These are phyloP conservation scores for Salarias fasciatus DNA, from an alignment of 2,797 vertebrate species.

Conservation along the genomic window DNA sequence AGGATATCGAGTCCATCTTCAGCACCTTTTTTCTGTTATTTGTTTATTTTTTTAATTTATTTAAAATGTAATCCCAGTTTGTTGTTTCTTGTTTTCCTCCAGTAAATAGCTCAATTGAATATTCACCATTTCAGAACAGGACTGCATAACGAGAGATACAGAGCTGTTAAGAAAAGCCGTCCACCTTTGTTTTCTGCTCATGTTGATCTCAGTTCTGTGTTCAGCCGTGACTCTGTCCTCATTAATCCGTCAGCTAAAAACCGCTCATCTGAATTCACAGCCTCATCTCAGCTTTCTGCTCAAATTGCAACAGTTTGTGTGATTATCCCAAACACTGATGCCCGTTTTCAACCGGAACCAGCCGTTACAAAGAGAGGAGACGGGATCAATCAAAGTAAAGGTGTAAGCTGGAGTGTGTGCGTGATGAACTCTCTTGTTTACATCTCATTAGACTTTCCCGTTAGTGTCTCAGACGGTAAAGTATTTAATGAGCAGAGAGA, in stretches of 20 bases:
- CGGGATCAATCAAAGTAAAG: constrained; percentile 37
- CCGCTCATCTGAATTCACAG: constrained; percentile 41
- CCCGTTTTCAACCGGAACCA: constrained; percentile 31
- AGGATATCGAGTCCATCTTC: too few relatives aligned
- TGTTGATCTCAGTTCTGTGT: not conserved
- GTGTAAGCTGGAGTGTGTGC: constrained; percentile 21
- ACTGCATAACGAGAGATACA: too few relatives aligned
- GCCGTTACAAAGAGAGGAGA: constrained; percentile 10
- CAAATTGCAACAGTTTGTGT: constrained; percentile 51
- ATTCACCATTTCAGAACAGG: too few relatives aligned
- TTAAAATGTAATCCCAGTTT: too few relatives aligned
- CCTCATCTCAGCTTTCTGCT: constrained; percentile 19
- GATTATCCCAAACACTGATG: constrained; percentile 59
- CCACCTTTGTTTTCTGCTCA: not conserved
- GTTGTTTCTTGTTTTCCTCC: too few relatives aligned
- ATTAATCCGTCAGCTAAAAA: constrained; percentile 36
- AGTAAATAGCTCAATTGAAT: too few relatives aligned
- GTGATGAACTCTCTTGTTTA: constrained; percentile 13
- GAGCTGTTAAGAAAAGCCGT: too few relatives aligned
- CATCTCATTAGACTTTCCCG: too few relatives aligned
- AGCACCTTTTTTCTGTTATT: too few relatives aligned
- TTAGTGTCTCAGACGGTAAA: too few relatives aligned
- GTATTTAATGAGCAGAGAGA: too few relatives aligned
- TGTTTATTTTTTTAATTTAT: too few relatives aligned
- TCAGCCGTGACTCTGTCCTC: constrained; percentile 15